Conservation (phyloP, 2,797 vertebrate species). For the Myotis myotis region DNA sequence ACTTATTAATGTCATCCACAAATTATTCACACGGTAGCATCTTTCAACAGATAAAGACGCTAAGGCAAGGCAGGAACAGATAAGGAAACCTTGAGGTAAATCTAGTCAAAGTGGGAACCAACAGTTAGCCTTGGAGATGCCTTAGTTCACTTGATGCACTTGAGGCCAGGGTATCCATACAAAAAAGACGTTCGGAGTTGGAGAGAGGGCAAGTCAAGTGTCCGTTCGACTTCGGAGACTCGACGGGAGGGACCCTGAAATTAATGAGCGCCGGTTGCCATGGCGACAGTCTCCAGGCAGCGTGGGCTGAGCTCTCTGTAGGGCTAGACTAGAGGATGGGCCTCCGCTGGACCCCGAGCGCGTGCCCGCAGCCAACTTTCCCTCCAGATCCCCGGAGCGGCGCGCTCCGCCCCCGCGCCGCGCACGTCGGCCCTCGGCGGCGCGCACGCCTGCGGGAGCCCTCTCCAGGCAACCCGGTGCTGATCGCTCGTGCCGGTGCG, state of each 20-base stretch:
- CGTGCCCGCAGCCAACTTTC: conserved; percentile 75
- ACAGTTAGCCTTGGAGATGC: background rate
- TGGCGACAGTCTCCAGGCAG: conserved; percentile 76
- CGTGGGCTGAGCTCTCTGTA: conserved; percentile 55
- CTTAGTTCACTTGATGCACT: background rate
- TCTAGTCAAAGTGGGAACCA: background rate
- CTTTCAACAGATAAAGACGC: background rate
- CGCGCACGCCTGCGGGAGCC: conserved; percentile 79
- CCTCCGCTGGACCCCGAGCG: conserved; percentile 70
- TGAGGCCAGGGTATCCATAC: background rate
- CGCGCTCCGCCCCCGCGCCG: conserved; percentile 66
- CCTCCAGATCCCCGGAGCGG: conserved; percentile 64
- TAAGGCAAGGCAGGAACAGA: conserved; percentile 34
- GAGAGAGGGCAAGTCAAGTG: background rate
- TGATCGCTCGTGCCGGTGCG: conserved; percentile 67
- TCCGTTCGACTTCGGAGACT: conserved; percentile 55
- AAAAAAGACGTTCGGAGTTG: conserved; percentile 47
- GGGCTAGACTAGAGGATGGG: conserved; percentile 57
- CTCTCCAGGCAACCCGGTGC: conserved; percentile 76
- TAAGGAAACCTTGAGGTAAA: conserved; percentile 34
- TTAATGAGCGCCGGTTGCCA: conserved; percentile 71
- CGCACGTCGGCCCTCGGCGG: conserved; percentile 76
- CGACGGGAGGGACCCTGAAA: conserved; percentile 69
- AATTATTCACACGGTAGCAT: background rate
- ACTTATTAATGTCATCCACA: conserved; percentile 30